phyloP scores from a whole-genome alignment of 2,888 invertebrate species.

The Lymantria dispar region DNA sequence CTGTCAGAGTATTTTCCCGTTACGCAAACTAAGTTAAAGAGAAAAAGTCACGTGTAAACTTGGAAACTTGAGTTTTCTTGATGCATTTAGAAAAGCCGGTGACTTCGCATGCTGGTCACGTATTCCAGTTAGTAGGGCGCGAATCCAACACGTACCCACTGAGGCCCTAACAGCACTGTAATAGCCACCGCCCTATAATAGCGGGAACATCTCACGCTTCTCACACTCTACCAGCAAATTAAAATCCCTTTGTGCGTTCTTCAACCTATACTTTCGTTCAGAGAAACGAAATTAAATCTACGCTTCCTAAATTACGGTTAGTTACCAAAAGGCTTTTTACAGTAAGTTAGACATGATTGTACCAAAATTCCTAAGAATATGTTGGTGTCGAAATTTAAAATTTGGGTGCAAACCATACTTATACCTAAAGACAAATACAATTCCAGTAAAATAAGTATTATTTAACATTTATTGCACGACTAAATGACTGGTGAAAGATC shows the following conservation, averaged over 20 bases:
- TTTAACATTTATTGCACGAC: no score
- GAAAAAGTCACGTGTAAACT: slow-evolving; percentile 34
- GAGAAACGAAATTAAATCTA: slow-evolving; percentile 44
- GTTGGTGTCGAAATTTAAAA: no score
- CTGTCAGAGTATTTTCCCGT: slow-evolving; percentile 6
- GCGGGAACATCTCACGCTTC: slow-evolving; percentile 51
- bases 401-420: no score
- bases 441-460: no score
- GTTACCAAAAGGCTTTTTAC: slow-evolving; percentile 12
- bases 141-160: slow-evolving; percentile 68
- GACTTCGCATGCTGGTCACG: slow-evolving; percentile 58
- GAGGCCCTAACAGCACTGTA: slow-evolving; percentile 69
- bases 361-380: background rate
- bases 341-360: slow-evolving; percentile 14
- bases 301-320: slow-evolving; percentile 26
- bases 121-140: slow-evolving; percentile 73
- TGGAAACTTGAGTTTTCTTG: slow-evolving; percentile 37
- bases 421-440: no score
- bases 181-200: slow-evolving; percentile 65
- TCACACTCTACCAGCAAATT: slow-evolving; percentile 66
- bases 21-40: slow-evolving; percentile 28
- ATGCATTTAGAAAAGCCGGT: slow-evolving; percentile 39
- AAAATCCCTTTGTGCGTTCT: slow-evolving; percentile 57
- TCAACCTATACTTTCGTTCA: slow-evolving; percentile 31
- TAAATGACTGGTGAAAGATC: no score